These are phyloP conservation scores for Spermophilus dauricus DNA, from an alignment of 2,113 vertebrate genomes.

Conservation along the genomic window DNA sequence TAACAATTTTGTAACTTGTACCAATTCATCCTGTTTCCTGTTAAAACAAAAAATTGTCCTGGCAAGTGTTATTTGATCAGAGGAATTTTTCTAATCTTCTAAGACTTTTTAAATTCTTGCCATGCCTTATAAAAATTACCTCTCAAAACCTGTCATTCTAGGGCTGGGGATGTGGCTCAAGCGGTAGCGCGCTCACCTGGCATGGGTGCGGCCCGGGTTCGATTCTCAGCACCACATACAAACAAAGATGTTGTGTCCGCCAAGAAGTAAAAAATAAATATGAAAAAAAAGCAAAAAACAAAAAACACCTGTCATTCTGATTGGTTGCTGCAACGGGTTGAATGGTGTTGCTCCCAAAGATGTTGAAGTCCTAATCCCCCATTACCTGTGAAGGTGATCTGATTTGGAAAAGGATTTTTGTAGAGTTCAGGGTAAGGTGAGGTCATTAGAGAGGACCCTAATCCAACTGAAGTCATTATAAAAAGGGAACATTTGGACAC, in stretches of 20 bases:
- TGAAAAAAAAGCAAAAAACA: too few species aligned
- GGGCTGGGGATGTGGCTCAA: too few species aligned
- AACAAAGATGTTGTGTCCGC: too few species aligned
- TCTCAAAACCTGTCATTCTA: background rate
- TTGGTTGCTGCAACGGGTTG: background rate
- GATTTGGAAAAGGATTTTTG: background rate
- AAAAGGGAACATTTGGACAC: background rate
- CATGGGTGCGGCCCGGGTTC: too few species aligned
- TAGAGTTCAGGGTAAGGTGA: background rate
- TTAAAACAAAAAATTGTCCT: background rate
- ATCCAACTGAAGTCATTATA: background rate
- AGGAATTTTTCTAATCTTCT: background rate
- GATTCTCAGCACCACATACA: too few species aligned
- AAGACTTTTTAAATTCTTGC: background rate
- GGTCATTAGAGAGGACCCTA: background rate
- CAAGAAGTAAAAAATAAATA: too few species aligned
- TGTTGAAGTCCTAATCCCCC: background rate
- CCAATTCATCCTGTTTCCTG: background rate
- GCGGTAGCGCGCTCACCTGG: too few species aligned
- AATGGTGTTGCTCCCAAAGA: background rate
- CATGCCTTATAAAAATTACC: background rate
- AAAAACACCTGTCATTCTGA: background rate
- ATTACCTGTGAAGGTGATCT: background rate
- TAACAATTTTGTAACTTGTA: background rate
- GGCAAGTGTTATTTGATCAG: background rate